phyloP scores from a whole-genome alignment of 2,888 invertebrate species.

The Rhamphomyia laevipes region DNA sequence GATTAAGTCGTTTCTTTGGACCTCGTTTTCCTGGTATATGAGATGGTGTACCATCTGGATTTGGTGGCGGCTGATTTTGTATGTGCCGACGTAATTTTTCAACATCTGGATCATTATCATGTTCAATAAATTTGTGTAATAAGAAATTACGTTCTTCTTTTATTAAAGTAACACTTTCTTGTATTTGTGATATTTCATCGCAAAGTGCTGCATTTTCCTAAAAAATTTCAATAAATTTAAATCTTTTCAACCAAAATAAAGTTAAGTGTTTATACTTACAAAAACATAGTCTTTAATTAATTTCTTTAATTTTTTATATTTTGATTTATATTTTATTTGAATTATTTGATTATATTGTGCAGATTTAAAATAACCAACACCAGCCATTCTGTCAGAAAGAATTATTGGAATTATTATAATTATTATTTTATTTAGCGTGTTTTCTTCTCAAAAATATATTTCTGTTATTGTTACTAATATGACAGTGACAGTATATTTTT shows the following conservation, averaged over 20 bases:
- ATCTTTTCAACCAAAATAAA: not conserved
- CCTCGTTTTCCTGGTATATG: slow-evolving; percentile 22
- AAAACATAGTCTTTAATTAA: slow-evolving; percentile 52
- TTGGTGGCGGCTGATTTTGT: slow-evolving; percentile 3
- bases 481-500: too few relatives aligned
- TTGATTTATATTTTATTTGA: slow-evolving; percentile 44
- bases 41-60: slow-evolving; percentile 1
- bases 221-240: slow-evolving; percentile 13
- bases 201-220: slow-evolving; percentile 78
- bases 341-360: slow-evolving; percentile 10
- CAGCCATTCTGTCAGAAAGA: slow-evolving; percentile 22
- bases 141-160: slow-evolving; percentile 77
- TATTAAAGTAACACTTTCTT: slow-evolving; percentile 65
- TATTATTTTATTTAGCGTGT: too few relatives aligned
- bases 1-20: slow-evolving; percentile 24
- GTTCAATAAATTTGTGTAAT: slow-evolving; percentile 60
- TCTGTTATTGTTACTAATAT: too few relatives aligned
- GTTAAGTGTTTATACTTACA: slow-evolving; percentile 40
- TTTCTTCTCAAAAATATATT: too few relatives aligned
- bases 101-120: slow-evolving; percentile 41
- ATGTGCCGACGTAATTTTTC: slow-evolving; percentile 2
- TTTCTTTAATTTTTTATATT: slow-evolving; percentile 49
- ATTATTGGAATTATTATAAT: too few relatives aligned
- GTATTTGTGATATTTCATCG: slow-evolving; percentile 76
- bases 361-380: slow-evolving; percentile 6